These are phyloP conservation scores for Melanerpes aurifrons DNA, from an alignment of 2,113 vertebrate genomes.

Conservation along the genomic window DNA sequence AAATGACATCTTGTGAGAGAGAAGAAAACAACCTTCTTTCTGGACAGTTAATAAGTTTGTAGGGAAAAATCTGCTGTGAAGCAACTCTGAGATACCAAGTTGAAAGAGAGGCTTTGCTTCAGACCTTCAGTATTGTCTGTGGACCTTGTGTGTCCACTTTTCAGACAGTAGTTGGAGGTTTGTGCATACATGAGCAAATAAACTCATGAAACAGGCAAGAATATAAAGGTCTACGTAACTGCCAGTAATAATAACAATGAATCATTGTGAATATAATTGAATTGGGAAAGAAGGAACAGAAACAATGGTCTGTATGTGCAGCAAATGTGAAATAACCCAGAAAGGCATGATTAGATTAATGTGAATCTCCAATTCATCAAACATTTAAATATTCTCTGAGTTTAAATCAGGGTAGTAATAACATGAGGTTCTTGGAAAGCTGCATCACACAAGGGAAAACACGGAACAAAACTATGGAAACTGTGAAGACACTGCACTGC, in stretches of 20 bases:
- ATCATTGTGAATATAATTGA: too few species aligned
- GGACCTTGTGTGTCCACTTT: background rate
- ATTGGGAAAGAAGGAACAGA: background rate
- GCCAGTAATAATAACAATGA: background rate
- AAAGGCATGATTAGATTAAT: background rate
- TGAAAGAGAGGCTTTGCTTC: background rate
- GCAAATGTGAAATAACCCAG: constrained; percentile 8
- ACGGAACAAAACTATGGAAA: background rate
- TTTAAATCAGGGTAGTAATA: background rate
- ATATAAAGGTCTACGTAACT: constrained; percentile 17
- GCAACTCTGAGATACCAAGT: background rate
- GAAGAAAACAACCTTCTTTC: background rate
- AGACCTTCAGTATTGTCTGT: background rate
- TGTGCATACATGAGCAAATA: background rate
- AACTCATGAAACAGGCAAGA: background rate
- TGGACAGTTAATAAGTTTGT: background rate
- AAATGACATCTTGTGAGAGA: background rate
- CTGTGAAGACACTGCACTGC: background rate
- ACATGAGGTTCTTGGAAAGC: constrained; percentile 17
- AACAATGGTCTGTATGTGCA: background rate
- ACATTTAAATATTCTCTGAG: background rate
- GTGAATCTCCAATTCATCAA: background rate
- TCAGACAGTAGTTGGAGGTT: background rate
- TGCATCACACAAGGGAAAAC: background rate
- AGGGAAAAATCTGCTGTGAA: background rate